These are phyloP conservation scores for Ceratina australensis DNA, from an alignment of 1,140 invertebrate species.

Conservation along the genomic window DNA sequence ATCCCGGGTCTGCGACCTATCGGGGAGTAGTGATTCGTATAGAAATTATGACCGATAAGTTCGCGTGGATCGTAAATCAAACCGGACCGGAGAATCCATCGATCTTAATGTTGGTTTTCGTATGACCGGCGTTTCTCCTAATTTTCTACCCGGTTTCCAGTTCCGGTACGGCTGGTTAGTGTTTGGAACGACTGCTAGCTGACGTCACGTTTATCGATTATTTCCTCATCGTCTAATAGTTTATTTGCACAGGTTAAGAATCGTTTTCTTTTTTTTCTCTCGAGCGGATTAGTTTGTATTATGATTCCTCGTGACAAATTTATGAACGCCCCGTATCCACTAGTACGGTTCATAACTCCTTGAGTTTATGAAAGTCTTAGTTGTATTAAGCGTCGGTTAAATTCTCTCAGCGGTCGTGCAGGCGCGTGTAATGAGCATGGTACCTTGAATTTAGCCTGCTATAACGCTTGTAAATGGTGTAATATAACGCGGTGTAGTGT, in stretches of 20 bases:
- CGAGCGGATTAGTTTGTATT: not conserved
- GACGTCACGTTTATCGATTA: conserved; percentile 7
- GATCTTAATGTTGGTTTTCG: not conserved
- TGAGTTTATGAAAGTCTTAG: not conserved
- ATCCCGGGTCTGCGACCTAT: not conserved
- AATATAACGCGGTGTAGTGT: not conserved
- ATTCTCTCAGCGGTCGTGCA: not conserved
- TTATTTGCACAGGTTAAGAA: conserved; percentile 6
- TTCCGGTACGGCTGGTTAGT: not conserved
- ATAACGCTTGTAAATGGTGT: not conserved
- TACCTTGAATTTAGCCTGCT: not conserved
- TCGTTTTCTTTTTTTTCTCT: not conserved
- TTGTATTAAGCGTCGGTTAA: not conserved
- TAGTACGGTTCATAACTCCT: not conserved
- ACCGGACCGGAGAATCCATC: not conserved
- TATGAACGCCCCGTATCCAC: no score
- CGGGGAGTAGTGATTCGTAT: not conserved
- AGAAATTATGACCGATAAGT: not conserved
- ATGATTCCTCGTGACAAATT: not conserved
- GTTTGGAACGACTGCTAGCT: not conserved
- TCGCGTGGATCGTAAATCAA: not conserved
- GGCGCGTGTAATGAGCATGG: not conserved
- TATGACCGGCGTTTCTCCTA: not conserved
- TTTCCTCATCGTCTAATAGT: conserved; percentile 6
- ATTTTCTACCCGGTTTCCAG: conserved; percentile 1